These are phyloP conservation scores for Coelogynopora nodosa DNA, from an alignment of 2,888 invertebrate species.

Conservation along the genomic window DNA sequence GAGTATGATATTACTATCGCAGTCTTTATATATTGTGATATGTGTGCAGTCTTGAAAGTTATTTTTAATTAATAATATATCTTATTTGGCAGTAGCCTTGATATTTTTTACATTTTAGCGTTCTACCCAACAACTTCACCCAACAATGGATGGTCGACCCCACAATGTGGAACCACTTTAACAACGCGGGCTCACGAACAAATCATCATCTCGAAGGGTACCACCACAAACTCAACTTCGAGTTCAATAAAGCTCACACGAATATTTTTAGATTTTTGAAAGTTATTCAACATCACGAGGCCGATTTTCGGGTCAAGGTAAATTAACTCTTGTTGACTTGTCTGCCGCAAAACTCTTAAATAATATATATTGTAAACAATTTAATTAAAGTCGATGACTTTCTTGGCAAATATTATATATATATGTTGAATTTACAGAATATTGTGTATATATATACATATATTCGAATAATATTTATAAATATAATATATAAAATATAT, in stretches of 20 bases:
- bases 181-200: not conserved
- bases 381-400: too few species aligned
- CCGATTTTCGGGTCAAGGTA: not conserved
- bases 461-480: not conserved
- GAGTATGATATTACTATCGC: not conserved
- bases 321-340: not conserved
- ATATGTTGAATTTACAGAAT: not conserved
- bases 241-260: not conserved
- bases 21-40: not conserved
- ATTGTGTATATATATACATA: not conserved
- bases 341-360: not conserved
- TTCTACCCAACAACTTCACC: too few species aligned
- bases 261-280: not conserved
- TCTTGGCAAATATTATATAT: not conserved
- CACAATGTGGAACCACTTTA: not conserved
- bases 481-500: not conserved
- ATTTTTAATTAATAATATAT: not conserved
- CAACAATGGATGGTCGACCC: constrained; percentile 4
- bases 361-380: not conserved
- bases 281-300: not conserved
- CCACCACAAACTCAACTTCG: not conserved
- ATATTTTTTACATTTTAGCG: too few species aligned
- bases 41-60: not conserved
- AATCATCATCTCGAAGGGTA: not conserved
- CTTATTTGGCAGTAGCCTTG: too few species aligned